Evolutionary conservation across 37 sponge, comb jelly and placozoan genomes (phyloP).

Genomic region (Beroe forskalii): DNA sequence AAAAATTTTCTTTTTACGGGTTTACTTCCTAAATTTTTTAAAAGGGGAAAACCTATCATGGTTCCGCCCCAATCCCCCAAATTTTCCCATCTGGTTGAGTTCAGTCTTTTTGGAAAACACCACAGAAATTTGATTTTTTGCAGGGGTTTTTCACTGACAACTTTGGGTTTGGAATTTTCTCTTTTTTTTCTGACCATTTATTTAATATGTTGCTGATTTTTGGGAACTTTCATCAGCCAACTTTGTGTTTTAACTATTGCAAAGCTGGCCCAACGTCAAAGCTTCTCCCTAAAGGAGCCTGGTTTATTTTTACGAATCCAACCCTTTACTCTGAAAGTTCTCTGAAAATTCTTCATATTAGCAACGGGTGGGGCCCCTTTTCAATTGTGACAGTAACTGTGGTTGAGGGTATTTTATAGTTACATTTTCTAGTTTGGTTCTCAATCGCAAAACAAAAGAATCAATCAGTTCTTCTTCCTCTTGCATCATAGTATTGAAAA

Average conservation of each 20-base stretch:
- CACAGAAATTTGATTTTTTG: background rate
- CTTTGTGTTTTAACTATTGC: background rate
- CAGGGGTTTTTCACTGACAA: too few species aligned
- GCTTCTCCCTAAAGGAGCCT: background rate
- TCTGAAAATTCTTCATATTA: background rate
- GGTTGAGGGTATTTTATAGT: background rate
- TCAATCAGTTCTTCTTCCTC: too few species aligned
- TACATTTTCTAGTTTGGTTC: too few species aligned
- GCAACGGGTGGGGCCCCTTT: background rate
- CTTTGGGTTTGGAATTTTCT: too few species aligned
- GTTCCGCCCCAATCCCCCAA: background rate
- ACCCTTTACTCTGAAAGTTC: background rate
- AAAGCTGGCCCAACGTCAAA: background rate
- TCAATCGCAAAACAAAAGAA: too few species aligned
- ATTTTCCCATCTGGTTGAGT: background rate
- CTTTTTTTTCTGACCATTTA: background rate
- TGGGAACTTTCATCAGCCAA: background rate
- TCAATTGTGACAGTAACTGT: background rate
- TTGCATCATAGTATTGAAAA: conserved; percentile 15
- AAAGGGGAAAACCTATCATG: background rate
- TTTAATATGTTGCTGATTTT: background rate
- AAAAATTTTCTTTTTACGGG: too few species aligned
- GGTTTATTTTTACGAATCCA: background rate
- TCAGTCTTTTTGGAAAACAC: background rate
- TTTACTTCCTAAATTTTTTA: too few species aligned